phyloP scores from a whole-genome alignment of 2,113 vertebrate genomes.

The Stictonetta naevosa region DNA sequence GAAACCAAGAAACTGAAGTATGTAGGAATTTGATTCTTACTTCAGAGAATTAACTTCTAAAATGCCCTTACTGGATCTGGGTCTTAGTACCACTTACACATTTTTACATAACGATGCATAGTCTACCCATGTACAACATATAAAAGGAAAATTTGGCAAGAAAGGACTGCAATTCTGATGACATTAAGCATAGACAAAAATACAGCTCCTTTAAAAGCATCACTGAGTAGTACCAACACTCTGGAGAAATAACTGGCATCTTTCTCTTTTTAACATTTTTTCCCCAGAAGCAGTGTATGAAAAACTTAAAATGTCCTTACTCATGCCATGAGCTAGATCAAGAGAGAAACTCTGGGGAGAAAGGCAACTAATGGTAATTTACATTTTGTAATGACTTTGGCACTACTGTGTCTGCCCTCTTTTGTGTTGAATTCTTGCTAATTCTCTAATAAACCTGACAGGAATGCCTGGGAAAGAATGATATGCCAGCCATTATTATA shows the following conservation, averaged over 20 bases:
- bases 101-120: neutral
- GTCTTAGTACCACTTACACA: neutral
- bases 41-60: neutral
- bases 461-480: slow-evolving; percentile 29
- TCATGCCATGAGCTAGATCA: neutral
- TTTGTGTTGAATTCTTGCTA: slow-evolving; percentile 10
- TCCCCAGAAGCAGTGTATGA: neutral
- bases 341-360: slow-evolving; percentile 1
- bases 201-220: neutral
- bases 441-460: slow-evolving; percentile 32
- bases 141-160: neutral
- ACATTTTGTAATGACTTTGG: slow-evolving; percentile 3
- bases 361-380: slow-evolving; percentile 14
- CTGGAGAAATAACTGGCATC: neutral
- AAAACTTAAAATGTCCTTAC: neutral
- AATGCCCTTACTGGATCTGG: neutral
- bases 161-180: neutral
- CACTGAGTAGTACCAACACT: neutral
- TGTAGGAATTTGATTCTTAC: neutral
- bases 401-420: neutral
- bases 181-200: neutral
- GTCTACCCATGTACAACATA: neutral
- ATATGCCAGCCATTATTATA: neutral
- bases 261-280: neutral
- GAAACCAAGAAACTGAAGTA: neutral